A percentile compares a stretch with the other conserved stretches of the same genome.
phyloP scores from a whole-genome alignment of 2,888 invertebrate genomes.

The Agriopis leucophaearia region DNA sequence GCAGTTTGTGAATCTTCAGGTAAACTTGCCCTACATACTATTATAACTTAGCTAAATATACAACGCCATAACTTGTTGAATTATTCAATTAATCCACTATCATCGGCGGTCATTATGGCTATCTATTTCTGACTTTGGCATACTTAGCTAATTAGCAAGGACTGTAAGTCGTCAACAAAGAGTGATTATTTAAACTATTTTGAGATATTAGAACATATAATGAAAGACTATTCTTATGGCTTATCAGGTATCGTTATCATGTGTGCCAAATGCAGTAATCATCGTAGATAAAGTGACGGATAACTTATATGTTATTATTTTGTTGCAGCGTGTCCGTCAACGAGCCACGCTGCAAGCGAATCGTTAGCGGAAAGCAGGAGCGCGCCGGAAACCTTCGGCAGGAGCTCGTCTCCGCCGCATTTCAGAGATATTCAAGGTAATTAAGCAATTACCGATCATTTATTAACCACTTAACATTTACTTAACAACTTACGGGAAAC shows the following conservation, averaged over 20 bases:
- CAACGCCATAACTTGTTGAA: conserved; percentile 1
- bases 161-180: conserved; percentile 25
- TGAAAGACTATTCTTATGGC: conserved; percentile 54
- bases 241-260: conserved; percentile 75
- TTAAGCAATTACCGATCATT: conserved; percentile 32
- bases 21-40: conserved; percentile 50
- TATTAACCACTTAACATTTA: conserved; percentile 36
- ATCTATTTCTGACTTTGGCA: conserved; percentile 24
- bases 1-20: conserved; percentile 75
- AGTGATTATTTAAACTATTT: conserved; percentile 43
- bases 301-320: conserved; percentile 43
- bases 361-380: conserved; percentile 64
- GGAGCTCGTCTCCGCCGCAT: conserved; percentile 68
- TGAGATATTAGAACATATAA: conserved; percentile 48
- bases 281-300: conserved; percentile 65
- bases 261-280: conserved; percentile 71
- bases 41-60: not conserved
- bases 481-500: conserved; percentile 29
- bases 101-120: conserved; percentile 18
- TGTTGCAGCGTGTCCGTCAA: conserved; percentile 73
- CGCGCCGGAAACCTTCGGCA: conserved; percentile 61
- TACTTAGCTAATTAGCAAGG: conserved; percentile 30
- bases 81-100: conserved; percentile 16
- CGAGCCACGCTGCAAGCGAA: conserved; percentile 62
- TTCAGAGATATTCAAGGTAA: conserved; percentile 76